A percentile compares a stretch with the other conserved stretches of the same genome.
Evolutionary conservation across 2,888 invertebrate species (phyloP).

Genomic region (Balanococcus diminutus): DNA sequence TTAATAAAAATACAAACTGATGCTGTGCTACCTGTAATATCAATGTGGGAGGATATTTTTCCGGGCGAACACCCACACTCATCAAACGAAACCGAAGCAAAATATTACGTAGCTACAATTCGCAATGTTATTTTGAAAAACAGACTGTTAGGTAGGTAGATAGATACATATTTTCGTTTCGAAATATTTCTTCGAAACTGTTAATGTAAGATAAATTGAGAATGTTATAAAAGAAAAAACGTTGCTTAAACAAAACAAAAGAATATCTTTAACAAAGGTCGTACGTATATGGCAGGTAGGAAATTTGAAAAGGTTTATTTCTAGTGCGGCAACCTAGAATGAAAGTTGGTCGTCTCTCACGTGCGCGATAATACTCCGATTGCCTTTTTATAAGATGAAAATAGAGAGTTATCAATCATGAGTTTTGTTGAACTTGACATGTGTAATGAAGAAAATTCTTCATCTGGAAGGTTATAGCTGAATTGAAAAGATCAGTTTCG

Average conservation of each 20-base stretch:
- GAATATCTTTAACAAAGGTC: slow-evolving; percentile 9
- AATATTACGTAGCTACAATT: not conserved
- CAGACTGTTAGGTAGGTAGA: too few relatives aligned
- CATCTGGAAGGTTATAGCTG: slow-evolving; percentile 7
- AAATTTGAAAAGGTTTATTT: slow-evolving; percentile 13
- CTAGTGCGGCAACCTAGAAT: not conserved
- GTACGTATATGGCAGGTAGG: not conserved
- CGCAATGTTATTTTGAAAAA: not conserved
- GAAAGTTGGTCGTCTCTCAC: slow-evolving; percentile 1
- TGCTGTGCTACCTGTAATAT: too few relatives aligned
- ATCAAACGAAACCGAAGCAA: not conserved
- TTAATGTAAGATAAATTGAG: slow-evolving; percentile 19
- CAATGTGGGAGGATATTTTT: not conserved
- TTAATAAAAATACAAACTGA: too few relatives aligned
- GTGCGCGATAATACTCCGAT: slow-evolving; percentile 8
- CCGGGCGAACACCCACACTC: not conserved
- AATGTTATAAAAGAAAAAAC: not conserved
- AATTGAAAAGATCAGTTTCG: slow-evolving; percentile 14
- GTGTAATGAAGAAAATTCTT: slow-evolving; percentile 31
- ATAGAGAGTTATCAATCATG: slow-evolving; percentile 23
- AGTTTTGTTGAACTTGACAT: slow-evolving; percentile 22
- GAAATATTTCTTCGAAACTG: not conserved
- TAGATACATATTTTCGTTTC: not conserved
- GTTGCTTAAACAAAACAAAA: slow-evolving; percentile 11
- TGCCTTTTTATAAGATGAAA: not conserved